phyloP scores from a whole-genome alignment of 2,797 vertebrate genomes.

The Cetoscarus ocellatus region DNA sequence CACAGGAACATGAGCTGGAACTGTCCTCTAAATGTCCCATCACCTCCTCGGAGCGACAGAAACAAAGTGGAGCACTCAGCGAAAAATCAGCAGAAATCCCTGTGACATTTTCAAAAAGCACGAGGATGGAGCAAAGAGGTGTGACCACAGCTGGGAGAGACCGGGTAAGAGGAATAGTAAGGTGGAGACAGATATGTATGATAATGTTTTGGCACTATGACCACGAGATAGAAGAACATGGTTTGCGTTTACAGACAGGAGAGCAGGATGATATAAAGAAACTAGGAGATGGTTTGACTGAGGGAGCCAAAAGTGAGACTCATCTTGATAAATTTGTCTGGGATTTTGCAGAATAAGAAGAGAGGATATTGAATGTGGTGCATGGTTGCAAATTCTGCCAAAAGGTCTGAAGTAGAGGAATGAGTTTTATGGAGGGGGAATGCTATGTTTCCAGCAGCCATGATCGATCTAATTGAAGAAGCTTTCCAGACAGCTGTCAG shows the following conservation, averaged over 20 bases:
- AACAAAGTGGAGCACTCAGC: constrained; percentile 42
- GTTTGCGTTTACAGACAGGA: constrained; percentile 39
- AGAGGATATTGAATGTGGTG: constrained; percentile 41
- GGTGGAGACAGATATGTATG: constrained; percentile 44
- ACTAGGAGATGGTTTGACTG: constrained; percentile 15
- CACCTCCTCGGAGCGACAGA: constrained; percentile 47
- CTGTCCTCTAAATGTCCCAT: constrained; percentile 59
- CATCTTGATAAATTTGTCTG: constrained; percentile 56
- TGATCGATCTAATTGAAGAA: constrained; percentile 38
- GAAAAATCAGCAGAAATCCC: constrained; percentile 45
- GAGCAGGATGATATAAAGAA: constrained; percentile 27
- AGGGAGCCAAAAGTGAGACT: constrained; percentile 32
- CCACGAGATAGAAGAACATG: constrained; percentile 28
- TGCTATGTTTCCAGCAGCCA: constrained; percentile 22
- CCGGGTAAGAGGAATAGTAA: constrained; percentile 26
- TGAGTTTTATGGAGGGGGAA: constrained; percentile 14
- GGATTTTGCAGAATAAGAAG: constrained; percentile 43
- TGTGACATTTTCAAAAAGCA: constrained; percentile 40
- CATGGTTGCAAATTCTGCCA: constrained; percentile 35
- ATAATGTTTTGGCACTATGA: constrained; percentile 48
- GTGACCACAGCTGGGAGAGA: constrained; percentile 9
- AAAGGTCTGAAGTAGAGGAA: constrained; percentile 33
- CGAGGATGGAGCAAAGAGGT: constrained; percentile 27
- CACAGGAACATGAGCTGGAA: constrained; percentile 58
- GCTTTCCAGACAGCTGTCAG: constrained; percentile 42